These are phyloP conservation scores for Piaya cayana DNA, from an alignment of 2,113 vertebrate genomes.

Conservation along the genomic window DNA sequence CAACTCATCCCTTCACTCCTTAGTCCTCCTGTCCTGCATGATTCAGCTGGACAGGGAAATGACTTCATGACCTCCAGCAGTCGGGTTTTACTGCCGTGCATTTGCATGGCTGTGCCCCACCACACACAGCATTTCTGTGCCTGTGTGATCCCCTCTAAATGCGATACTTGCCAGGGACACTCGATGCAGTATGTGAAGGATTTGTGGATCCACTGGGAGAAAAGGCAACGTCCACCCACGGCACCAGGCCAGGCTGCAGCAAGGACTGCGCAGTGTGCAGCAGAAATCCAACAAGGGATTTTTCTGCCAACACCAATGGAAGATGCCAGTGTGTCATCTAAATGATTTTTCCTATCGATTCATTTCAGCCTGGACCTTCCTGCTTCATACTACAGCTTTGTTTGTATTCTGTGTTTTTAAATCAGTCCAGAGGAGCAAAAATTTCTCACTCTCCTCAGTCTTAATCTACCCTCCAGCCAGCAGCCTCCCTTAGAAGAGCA, in stretches of 20 bases:
- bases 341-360: background rate
- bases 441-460: background rate
- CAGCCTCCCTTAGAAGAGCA: background rate
- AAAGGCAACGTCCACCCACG: background rate
- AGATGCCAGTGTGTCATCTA: background rate
- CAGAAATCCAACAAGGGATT: background rate
- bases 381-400: background rate
- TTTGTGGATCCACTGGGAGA: background rate
- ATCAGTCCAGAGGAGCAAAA: background rate
- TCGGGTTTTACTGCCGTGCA: background rate
- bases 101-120: background rate
- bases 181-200: background rate
- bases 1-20: background rate
- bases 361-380: background rate
- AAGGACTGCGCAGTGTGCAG: background rate
- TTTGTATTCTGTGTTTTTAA: background rate
- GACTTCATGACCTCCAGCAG: background rate
- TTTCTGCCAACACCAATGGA: background rate
- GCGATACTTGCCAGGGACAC: background rate
- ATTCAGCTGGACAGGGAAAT: background rate
- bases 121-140: fast-evolving
- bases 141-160: background rate
- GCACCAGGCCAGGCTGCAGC: background rate
- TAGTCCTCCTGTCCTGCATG: fast-evolving
- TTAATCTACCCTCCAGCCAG: background rate